These are phyloP conservation scores for Yponomeuta evonymella DNA, from an alignment of 2,888 invertebrate species.

Conservation along the genomic window DNA sequence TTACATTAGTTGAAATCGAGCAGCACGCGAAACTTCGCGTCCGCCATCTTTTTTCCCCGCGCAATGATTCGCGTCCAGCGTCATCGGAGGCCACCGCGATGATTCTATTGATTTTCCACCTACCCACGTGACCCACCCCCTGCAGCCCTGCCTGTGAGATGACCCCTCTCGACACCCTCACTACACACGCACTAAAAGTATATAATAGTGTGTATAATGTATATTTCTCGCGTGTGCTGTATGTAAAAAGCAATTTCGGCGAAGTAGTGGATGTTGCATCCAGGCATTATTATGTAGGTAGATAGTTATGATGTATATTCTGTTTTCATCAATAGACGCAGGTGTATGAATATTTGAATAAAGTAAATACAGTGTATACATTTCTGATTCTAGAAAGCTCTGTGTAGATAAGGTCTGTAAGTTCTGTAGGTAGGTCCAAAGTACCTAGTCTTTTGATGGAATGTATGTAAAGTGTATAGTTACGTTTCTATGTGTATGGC, in stretches of 20 bases:
- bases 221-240: not conserved
- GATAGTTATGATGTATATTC: too few species aligned
- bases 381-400: too few species aligned
- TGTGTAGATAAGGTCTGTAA: too few species aligned
- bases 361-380: too few species aligned
- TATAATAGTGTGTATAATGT: slow-evolving; percentile 2
- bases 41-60: slow-evolving; percentile 9
- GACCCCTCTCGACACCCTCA: slow-evolving; percentile 18
- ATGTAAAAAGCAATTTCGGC: not conserved
- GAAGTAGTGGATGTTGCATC: not conserved
- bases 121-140: slow-evolving; percentile 30
- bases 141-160: slow-evolving; percentile 30
- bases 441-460: too few species aligned
- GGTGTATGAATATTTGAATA: too few species aligned
- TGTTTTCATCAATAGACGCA: too few species aligned
- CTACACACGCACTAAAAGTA: slow-evolving; percentile 25
- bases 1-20: not conserved
- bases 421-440: too few species aligned
- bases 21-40: not conserved
- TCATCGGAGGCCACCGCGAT: slow-evolving; percentile 41
- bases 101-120: slow-evolving; percentile 68
- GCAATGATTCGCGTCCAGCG: slow-evolving; percentile 10
- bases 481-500: too few species aligned
- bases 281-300: not conserved
- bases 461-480: too few species aligned